These are phyloP conservation scores for Epicampocera succincta DNA, from an alignment of 2,888 invertebrate species.

Conservation along the genomic window DNA sequence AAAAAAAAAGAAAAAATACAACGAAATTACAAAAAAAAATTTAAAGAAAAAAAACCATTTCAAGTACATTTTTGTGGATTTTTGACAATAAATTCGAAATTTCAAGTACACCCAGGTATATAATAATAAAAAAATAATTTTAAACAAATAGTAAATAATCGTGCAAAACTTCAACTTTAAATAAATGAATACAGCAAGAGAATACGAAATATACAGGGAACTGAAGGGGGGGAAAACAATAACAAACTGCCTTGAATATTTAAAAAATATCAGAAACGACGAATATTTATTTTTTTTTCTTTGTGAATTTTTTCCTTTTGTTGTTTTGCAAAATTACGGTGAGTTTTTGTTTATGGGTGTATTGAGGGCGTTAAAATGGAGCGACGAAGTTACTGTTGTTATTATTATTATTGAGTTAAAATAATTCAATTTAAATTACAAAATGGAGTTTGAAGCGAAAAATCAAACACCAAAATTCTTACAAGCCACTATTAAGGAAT, in stretches of 20 bases:
- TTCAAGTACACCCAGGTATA: slow-evolving; percentile 63
- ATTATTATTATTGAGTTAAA: neutral
- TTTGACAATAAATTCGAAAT: slow-evolving; percentile 67
- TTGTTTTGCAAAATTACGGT: neutral
- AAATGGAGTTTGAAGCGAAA: too few relatives aligned
- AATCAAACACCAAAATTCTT: too few relatives aligned
- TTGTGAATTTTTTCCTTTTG: neutral
- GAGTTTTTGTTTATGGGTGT: slow-evolving; percentile 1
- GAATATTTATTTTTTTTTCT: slow-evolving; percentile 4
- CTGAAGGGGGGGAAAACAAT: slow-evolving; percentile 16
- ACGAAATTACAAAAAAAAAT: neutral
- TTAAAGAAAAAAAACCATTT: slow-evolving; percentile 49
- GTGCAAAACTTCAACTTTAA: slow-evolving; percentile 48
- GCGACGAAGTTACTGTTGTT: neutral
- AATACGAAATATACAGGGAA: slow-evolving; percentile 24
- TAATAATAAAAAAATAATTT: slow-evolving; percentile 28
- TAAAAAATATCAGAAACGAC: slow-evolving; percentile 41
- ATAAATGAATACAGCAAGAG: slow-evolving; percentile 28
- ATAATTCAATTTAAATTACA: too few relatives aligned
- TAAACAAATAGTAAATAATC: slow-evolving; percentile 28
- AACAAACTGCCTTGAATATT: slow-evolving; percentile 57
- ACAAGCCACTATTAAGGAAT: too few relatives aligned
- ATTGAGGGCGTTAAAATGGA: slow-evolving; percentile 24
- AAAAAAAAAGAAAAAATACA: slow-evolving; percentile 16
- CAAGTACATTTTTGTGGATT: slow-evolving; percentile 63